A percentile compares a stretch with the other conserved stretches of the same genome.
Conservation (phyloP, 2,888 invertebrate species). For the Vanessa cardui region DNA sequence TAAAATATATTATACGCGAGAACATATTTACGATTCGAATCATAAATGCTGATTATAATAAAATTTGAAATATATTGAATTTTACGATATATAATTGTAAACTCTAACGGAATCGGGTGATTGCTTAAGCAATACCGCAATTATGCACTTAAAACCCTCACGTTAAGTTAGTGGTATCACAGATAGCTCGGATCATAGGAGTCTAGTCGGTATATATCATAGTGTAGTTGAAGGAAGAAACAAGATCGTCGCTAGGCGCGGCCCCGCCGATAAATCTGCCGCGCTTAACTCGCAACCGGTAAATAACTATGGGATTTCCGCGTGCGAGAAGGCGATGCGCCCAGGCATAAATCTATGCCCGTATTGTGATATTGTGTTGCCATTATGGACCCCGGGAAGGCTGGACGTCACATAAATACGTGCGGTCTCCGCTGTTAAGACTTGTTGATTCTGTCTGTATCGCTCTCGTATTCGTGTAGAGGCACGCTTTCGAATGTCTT, state of each 20-base stretch:
- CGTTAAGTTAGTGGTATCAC: conserved; percentile 22
- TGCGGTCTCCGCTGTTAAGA: conserved; percentile 52
- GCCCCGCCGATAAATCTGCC: conserved; percentile 79
- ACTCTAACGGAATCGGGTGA: conserved; percentile 32
- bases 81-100: conserved; percentile 33
- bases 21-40: conserved; percentile 24
- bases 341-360: conserved; percentile 80
- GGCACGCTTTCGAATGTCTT: not conserved
- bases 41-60: conserved; percentile 21
- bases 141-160: conserved; percentile 35
- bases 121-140: conserved; percentile 35
- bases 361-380: conserved; percentile 83
- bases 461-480: conserved; percentile 23
- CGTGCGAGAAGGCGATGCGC: conserved; percentile 80
- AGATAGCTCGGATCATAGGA: conserved; percentile 40
- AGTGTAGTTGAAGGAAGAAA: conserved; percentile 64
- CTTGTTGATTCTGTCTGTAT: conserved; percentile 36
- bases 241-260: conserved; percentile 73
- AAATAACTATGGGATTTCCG: conserved; percentile 83
- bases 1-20: conserved; percentile 14
- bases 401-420: conserved; percentile 76
- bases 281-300: conserved; percentile 82
- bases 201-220: conserved; percentile 50
- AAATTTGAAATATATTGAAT: conserved; percentile 31
- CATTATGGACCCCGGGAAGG: conserved; percentile 74